A percentile compares a stretch with the other conserved stretches of the same genome.
These are phyloP conservation scores for Phallusia fumigata DNA, from an alignment of 23 tunicate genomes.

Conservation along the genomic window DNA sequence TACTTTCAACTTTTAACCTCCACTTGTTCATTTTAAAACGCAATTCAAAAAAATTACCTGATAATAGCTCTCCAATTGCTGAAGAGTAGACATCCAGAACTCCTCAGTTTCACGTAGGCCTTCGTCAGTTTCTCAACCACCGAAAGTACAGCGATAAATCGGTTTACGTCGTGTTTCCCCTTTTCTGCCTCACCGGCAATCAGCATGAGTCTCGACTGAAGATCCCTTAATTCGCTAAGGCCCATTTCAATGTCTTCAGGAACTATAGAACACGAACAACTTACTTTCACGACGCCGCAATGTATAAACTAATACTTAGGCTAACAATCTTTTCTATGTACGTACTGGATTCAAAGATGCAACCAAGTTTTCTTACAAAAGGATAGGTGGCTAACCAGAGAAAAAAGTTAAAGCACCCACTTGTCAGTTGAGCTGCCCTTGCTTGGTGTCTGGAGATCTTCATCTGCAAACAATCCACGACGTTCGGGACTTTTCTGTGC, in stretches of 20 bases:
- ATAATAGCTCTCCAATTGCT: conserved; percentile 32
- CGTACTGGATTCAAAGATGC: too few species aligned
- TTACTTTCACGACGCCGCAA: too few species aligned
- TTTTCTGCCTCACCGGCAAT: conserved; percentile 70
- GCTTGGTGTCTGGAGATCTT: neutral
- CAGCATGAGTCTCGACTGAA: conserved; percentile 54
- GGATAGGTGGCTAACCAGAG: too few species aligned
- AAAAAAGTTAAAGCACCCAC: neutral
- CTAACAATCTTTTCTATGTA: too few species aligned
- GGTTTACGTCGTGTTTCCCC: conserved; percentile 28
- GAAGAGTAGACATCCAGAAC: conserved; percentile 37
- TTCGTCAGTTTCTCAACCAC: conserved; percentile 34
- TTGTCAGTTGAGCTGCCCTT: neutral
- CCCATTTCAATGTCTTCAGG: neutral
- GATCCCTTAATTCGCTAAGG: conserved; percentile 27
- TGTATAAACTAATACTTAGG: too few species aligned
- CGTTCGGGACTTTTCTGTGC: neutral
- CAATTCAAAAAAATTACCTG: conserved; percentile 4
- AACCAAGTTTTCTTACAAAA: too few species aligned
- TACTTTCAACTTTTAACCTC: too few species aligned
- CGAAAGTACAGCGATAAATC: conserved; percentile 27
- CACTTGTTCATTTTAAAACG: too few species aligned
- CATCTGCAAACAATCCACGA: conserved; percentile 47
- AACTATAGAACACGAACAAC: too few species aligned
- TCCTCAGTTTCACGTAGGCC: conserved; percentile 34